Base-by-base conservation (phyloP, 2,797 vertebrate genomes). In the Crenichthys baileyi region DNA sequence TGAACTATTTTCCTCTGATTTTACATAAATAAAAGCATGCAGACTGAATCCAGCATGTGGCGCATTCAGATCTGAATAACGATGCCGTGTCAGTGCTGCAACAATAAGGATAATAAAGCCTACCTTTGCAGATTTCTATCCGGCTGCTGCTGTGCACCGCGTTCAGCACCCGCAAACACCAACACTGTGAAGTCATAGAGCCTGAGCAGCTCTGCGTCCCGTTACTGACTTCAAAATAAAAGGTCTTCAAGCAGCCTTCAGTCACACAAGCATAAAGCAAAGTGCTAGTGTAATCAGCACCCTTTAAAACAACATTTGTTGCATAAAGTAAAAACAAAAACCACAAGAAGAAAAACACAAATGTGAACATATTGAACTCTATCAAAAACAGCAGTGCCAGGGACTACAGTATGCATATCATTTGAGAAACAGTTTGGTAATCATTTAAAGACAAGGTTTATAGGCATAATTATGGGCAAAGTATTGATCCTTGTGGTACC, bases 101-200 rank as follows among this genome's bases (percentile, higher is more conserved):
- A 11, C 0, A 83, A 79, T 63, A 85, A 73, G 80, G 65, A 48
- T 1, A 41, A 24, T 36, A 85, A 88, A 83, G 70, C 94, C 72
- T 80, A 96, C 95, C 95, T 95, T 95, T 90, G 77, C 85, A 89
- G 79, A 88, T 90, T 89, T 93, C 79, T 92, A 72, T 93, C 89
- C 88, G 84, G 88, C 67, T 70, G 67, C 90, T 90, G 89, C 86
- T 93, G 78, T 93, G 92, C 93, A 93, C 92, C 86, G 87, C 90
- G 91, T 94, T 84, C 90, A 92, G 92, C 91, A 94, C 92, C 93
- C 90, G 92, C 94, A 95, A 82, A 85, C 87, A 71, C 73, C 78
- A 79, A 81, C 72, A 72, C 78, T 20, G 84, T 87, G 78, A 90
- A 90, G 71, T 7, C 0, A 29, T 7, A 78, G 1, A 77, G 26